Evolutionary conservation across 2,113 vertebrate genomes (phyloP).

Genomic region (Alethe diademata): DNA sequence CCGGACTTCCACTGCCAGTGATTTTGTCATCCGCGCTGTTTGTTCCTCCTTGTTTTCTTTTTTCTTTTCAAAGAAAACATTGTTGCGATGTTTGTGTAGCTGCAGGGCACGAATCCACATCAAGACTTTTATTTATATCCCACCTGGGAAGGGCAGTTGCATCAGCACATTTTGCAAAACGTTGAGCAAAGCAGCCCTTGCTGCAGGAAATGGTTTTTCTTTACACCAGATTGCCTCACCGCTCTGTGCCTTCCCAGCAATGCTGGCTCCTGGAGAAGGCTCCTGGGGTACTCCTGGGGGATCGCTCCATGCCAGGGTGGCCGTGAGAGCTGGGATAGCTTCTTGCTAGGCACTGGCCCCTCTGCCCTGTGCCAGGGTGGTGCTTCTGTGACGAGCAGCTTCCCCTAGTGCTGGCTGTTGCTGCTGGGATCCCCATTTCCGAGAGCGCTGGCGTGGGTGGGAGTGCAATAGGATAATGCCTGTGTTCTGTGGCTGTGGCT

Average conservation of each 20-base stretch:
- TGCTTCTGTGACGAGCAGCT: rapidly evolving
- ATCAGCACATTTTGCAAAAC: slow-evolving; percentile 46
- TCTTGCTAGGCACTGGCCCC: rapidly evolving
- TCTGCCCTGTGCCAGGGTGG: neutral
- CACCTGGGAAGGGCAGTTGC: slow-evolving; percentile 53
- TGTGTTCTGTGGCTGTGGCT: neutral
- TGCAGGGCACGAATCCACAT: neutral
- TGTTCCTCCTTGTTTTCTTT: slow-evolving; percentile 17
- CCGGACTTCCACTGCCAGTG: neutral
- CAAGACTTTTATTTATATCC: slow-evolving; percentile 9
- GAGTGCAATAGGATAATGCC: neutral
- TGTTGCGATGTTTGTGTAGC: slow-evolving; percentile 5
- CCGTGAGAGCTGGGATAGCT: neutral
- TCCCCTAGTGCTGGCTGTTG: rapidly evolving
- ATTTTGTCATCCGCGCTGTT: neutral
- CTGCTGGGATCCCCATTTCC: neutral
- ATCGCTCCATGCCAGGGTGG: neutral
- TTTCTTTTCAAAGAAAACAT: neutral
- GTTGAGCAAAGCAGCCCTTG: slow-evolving; percentile 57
- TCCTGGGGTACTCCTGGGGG: neutral
- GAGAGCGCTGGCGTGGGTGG: rapidly evolving
- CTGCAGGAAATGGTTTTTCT: slow-evolving; percentile 62
- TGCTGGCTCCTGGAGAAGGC: neutral
- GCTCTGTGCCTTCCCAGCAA: slow-evolving; percentile 25
- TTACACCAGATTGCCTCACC: slow-evolving; percentile 53